Percentiles rank a stretch among this genome's conserved stretches.
Evolutionary conservation across 2,797 vertebrate genomes (phyloP).

Genomic region (Chrosomus eos): DNA sequence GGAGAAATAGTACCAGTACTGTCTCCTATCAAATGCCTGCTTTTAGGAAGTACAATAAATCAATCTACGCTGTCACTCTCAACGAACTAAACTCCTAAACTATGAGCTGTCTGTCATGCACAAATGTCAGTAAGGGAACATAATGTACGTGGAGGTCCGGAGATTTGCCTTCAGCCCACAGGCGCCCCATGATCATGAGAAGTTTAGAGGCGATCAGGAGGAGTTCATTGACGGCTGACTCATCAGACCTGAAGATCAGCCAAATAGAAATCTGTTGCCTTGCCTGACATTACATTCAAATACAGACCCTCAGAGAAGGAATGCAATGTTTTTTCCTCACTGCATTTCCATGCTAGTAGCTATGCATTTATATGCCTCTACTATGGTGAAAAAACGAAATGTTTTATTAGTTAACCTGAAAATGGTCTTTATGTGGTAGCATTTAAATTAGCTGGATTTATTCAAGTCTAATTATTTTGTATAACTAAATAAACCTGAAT

Average conservation of each 20-base stretch:
- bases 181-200: neutral
- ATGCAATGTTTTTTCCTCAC: neutral
- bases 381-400: neutral
- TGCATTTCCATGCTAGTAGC: neutral
- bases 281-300: conserved; percentile 13
- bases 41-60: conserved; percentile 3
- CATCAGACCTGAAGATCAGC: conserved; percentile 10
- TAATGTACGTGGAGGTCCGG: conserved; percentile 6
- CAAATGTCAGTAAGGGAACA: conserved; percentile 27
- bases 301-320: conserved; percentile 9
- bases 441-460: neutral
- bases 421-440: neutral
- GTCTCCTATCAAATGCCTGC: neutral
- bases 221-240: conserved; percentile 19
- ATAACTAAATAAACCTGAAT: neutral
- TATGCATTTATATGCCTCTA: neutral
- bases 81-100: conserved; percentile 14
- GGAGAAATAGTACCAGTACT: neutral
- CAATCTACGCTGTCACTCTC: neutral
- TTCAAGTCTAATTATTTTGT: neutral
- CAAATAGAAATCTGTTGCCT: conserved; percentile 31
- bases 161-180: conserved; percentile 39
- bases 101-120: conserved; percentile 34
- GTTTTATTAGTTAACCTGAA: neutral
- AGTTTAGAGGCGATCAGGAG: conserved; percentile 12